Conservation (phyloP, 2,888 invertebrate genomes). For the Diplolepis rosae region DNA sequence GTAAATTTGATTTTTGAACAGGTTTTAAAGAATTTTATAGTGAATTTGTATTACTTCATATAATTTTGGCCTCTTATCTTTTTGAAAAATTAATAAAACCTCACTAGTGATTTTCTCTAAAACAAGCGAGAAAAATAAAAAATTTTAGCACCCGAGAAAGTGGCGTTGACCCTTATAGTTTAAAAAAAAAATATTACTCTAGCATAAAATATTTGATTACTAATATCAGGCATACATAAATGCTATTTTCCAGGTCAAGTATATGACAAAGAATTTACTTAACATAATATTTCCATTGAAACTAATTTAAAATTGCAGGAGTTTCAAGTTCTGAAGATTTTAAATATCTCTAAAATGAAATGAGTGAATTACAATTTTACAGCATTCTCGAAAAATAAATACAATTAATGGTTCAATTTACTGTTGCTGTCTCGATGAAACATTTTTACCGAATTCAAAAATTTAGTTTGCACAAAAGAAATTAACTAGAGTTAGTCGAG, state of each 20-base stretch:
- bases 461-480: no score
- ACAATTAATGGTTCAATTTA: slow-evolving; percentile 11
- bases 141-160: not conserved
- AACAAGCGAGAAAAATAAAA: not conserved
- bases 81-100: not conserved
- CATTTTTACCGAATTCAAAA: slow-evolving; percentile 5
- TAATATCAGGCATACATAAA: not conserved
- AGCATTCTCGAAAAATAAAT: no score
- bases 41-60: no score
- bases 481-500: not conserved
- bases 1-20: no score
- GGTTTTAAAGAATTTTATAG: no score
- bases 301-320: not conserved
- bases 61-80: not conserved
- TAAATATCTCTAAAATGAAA: not conserved
- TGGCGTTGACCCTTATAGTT: not conserved
- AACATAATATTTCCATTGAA: not conserved
- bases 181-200: not conserved
- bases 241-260: not conserved
- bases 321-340: no score
- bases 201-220: not conserved
- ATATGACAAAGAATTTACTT: not conserved
- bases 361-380: not conserved
- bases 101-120: not conserved
- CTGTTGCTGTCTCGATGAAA: not conserved